Conservation (phyloP, 2,797 vertebrate genomes). For the Luscinia megarhynchos region DNA sequence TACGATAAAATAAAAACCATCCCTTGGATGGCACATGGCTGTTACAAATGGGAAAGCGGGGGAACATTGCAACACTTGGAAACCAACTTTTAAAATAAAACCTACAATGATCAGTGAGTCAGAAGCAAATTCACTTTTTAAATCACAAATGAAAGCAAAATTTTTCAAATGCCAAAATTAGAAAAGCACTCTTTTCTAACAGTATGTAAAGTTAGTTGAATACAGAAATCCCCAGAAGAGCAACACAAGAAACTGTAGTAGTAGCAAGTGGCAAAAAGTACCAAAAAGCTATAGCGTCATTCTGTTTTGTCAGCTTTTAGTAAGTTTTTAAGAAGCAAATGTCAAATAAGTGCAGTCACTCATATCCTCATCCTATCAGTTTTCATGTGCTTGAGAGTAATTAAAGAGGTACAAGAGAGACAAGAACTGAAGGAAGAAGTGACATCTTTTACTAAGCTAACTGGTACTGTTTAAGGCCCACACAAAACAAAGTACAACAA, state of each 20-base stretch:
- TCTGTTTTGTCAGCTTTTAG: not conserved
- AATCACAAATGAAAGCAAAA: not conserved
- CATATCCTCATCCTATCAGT: not conserved
- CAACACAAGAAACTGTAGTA: not conserved
- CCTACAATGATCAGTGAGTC: not conserved
- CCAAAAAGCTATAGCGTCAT: not conserved
- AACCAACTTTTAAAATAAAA: not conserved
- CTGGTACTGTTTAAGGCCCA: not conserved
- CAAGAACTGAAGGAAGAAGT: not conserved
- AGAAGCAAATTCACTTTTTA: not conserved
- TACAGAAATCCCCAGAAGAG: not conserved
- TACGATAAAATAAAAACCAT: not conserved
- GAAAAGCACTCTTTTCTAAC: not conserved
- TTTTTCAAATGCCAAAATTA: not conserved
- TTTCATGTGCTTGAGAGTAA: not conserved
- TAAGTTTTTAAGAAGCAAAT: not conserved
- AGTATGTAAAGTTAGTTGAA: not conserved
- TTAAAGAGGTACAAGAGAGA: not conserved
- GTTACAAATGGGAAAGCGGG: not conserved
- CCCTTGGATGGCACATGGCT: not conserved
- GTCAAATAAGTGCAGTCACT: not conserved
- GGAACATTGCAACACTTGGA: not conserved
- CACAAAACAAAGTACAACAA: not conserved
- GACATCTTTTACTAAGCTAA: slow-evolving; percentile 14
- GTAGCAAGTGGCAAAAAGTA: not conserved